These are phyloP conservation scores for Trachops cirrhosus DNA, from an alignment of 2,797 vertebrate species.

Conservation along the genomic window DNA sequence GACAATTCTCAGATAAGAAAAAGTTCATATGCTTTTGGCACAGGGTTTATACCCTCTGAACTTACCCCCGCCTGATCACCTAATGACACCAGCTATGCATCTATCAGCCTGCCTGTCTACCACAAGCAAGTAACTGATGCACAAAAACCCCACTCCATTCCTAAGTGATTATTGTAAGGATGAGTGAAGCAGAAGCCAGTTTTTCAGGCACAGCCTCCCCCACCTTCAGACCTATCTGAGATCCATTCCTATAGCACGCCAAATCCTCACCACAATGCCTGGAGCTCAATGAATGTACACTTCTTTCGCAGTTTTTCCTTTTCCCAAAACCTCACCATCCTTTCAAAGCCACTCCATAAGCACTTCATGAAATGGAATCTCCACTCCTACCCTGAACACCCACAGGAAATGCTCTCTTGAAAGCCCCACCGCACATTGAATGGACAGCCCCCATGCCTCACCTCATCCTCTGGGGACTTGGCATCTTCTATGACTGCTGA, in stretches of 20 bases:
- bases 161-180: not conserved
- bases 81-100: not conserved
- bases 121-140: rapidly evolving
- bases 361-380: not conserved
- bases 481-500: not conserved
- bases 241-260: not conserved
- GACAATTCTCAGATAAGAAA: not conserved
- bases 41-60: not conserved
- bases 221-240: not conserved
- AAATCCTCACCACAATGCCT: not conserved
- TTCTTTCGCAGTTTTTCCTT: not conserved
- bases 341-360: not conserved
- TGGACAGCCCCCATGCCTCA: no score
- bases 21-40: not conserved
- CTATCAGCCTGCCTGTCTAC: not conserved
- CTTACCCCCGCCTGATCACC: not conserved
- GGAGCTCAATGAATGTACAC: not conserved
- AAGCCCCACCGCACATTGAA: not conserved
- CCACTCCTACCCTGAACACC: not conserved
- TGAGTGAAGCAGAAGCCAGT: not conserved
- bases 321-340: not conserved
- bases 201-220: not conserved
- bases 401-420: not conserved
- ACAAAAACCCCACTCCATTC: not conserved
- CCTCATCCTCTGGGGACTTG: not conserved